Percentiles rank a stretch among this genome's conserved stretches.
Conservation (phyloP, 2,888 invertebrate species). For the Scaptomyza parva region DNA sequence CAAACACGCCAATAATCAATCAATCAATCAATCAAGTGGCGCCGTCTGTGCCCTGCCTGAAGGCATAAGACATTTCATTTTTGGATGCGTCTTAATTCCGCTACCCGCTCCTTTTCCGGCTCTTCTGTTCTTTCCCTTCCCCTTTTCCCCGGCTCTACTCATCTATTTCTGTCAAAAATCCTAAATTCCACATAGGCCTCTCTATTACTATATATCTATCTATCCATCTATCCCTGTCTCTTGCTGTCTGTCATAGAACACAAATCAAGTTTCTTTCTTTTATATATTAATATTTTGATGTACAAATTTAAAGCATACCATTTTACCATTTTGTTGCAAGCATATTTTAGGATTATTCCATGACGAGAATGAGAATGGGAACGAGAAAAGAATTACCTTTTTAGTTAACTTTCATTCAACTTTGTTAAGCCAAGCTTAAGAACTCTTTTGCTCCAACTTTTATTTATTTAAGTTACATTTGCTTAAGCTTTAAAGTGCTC, state of each 20-base stretch:
- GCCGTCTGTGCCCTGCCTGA: slow-evolving; percentile 11
- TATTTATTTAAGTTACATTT: too few relatives aligned
- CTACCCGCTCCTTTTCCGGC: background rate
- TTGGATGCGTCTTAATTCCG: slow-evolving; percentile 13
- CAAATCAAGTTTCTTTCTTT: slow-evolving; percentile 2
- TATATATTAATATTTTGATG: slow-evolving; percentile 9
- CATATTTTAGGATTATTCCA: background rate
- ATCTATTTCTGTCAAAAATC: slow-evolving; percentile 4
- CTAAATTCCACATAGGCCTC: background rate
- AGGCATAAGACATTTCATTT: slow-evolving; percentile 13
- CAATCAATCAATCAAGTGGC: slow-evolving; percentile 54
- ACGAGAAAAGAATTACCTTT: too few relatives aligned
- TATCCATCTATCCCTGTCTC: too few relatives aligned
- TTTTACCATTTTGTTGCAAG: background rate
- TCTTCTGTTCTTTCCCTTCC: background rate
- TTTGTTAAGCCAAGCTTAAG: too few relatives aligned
- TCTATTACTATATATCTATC: background rate
- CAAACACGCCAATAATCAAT: slow-evolving; percentile 58
- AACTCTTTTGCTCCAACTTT: too few relatives aligned
- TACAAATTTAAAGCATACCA: too few relatives aligned
- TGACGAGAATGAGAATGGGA: too few relatives aligned
- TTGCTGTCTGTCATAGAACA: background rate
- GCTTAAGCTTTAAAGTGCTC: too few relatives aligned
- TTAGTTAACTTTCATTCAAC: too few relatives aligned
- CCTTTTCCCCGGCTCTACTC: background rate